Evolutionary conservation across 2,888 invertebrate species (phyloP).

Genomic region (Aleiodes testaceus): DNA sequence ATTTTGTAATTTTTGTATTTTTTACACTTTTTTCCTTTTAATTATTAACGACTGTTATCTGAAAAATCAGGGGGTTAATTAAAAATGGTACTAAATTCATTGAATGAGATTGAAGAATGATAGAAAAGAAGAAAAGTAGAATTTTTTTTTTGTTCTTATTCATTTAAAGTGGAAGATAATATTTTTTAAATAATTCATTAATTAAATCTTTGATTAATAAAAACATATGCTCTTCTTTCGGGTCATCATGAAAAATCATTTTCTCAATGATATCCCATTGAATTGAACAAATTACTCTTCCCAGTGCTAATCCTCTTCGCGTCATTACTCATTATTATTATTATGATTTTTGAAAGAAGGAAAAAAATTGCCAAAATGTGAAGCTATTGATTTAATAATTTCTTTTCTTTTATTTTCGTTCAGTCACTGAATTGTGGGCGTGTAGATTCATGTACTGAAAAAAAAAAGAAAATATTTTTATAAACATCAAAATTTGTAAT

Average conservation of each 20-base stretch:
- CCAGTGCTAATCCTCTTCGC: too few relatives aligned
- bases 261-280: too few relatives aligned
- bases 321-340: too few relatives aligned
- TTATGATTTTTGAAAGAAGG: not conserved
- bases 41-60: not conserved
- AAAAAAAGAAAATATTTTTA: slow-evolving; percentile 32
- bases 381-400: not conserved
- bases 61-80: not conserved
- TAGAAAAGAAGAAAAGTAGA: not conserved
- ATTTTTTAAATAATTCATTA: slow-evolving; percentile 6
- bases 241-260: too few relatives aligned
- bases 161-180: not conserved
- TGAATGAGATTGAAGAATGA: not conserved
- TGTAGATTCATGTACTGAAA: slow-evolving; percentile 49
- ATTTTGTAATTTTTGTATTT: slow-evolving; percentile 18
- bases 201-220: not conserved
- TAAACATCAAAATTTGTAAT: too few relatives aligned
- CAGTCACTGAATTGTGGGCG: slow-evolving; percentile 65
- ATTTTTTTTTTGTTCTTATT: not conserved
- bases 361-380: not conserved
- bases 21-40: not conserved
- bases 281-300: too few relatives aligned
- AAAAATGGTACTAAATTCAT: slow-evolving; percentile 12
- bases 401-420: slow-evolving; percentile 53
- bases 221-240: not conserved